Percentiles rank a stretch among this genome's conserved stretches.
Conservation (phyloP, 1,140 invertebrate genomes). For the Papilio helenus region DNA sequence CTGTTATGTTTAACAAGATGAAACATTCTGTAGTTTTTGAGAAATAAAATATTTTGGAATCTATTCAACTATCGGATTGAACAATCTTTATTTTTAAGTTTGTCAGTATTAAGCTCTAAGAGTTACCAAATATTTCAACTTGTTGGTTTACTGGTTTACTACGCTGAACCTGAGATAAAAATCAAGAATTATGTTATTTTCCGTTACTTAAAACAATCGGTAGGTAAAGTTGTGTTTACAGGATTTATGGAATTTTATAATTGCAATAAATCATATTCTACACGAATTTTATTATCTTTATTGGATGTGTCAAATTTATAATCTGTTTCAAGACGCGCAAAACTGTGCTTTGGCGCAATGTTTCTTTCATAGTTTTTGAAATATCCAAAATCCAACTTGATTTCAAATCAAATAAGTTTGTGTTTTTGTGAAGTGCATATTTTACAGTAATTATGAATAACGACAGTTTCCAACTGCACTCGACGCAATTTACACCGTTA, state of each 20-base stretch:
- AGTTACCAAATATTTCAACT: neutral
- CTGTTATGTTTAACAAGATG: neutral
- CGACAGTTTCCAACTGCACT: conserved; percentile 65
- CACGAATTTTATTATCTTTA: neutral
- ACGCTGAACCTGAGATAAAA: neutral
- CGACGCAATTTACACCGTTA: conserved; percentile 66
- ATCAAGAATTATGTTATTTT: neutral
- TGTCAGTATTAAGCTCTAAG: neutral
- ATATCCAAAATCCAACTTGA: conserved; percentile 1
- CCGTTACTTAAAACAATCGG: neutral
- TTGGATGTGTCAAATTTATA: neutral
- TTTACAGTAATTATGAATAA: conserved; percentile 55
- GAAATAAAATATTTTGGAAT: neutral
- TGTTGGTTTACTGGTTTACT: neutral
- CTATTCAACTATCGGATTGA: neutral
- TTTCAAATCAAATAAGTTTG: conserved; percentile 6
- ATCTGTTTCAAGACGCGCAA: neutral
- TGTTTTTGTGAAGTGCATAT: neutral
- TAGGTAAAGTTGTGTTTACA: neutral
- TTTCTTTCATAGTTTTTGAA: conserved; percentile 8
- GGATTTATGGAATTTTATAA: neutral
- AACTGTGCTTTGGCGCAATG: conserved; percentile 14
- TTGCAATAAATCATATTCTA: neutral
- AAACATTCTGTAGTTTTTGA: neutral
- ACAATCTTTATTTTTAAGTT: neutral